Evolutionary conservation across 2,888 invertebrate species (phyloP).

Genomic region (Zelleria hepariella): DNA sequence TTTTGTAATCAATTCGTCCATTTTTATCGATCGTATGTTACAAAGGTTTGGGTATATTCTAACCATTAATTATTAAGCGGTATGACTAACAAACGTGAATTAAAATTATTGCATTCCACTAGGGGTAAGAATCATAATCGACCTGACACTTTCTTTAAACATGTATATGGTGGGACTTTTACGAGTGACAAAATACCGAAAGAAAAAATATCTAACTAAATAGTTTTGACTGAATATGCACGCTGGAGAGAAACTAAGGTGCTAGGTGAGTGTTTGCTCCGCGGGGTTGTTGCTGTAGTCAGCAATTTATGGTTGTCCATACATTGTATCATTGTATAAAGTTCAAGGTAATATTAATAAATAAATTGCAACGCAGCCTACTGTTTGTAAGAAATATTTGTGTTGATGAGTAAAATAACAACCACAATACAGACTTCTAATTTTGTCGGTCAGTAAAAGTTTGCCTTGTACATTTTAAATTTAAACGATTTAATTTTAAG

Average conservation of each 20-base stretch:
- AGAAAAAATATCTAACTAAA: not conserved
- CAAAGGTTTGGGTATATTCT: slow-evolving; percentile 59
- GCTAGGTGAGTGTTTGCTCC: no score
- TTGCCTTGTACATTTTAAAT: not conserved
- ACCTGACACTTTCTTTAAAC: slow-evolving; percentile 26
- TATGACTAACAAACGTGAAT: slow-evolving; percentile 44
- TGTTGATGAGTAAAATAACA: no score
- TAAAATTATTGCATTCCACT: slow-evolving; percentile 50
- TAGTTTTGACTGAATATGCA: no score
- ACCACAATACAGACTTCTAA: not conserved
- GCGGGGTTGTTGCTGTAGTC: no score
- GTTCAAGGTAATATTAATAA: no score
- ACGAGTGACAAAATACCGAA: not conserved
- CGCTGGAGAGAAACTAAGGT: not conserved
- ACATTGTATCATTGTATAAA: no score
- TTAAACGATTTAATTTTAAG: not conserved
- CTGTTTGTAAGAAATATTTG: no score
- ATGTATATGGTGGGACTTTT: slow-evolving; percentile 5
- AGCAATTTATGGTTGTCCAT: no score
- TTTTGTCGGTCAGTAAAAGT: not conserved
- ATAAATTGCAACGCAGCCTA: no score
- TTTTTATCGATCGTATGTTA: slow-evolving; percentile 38
- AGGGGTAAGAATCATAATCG: slow-evolving; percentile 55
- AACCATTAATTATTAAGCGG: slow-evolving; percentile 59
- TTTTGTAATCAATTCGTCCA: slow-evolving; percentile 27